Evolutionary conservation across 2,888 invertebrate species (phyloP).

Genomic region (Epirrhoe alternata): DNA sequence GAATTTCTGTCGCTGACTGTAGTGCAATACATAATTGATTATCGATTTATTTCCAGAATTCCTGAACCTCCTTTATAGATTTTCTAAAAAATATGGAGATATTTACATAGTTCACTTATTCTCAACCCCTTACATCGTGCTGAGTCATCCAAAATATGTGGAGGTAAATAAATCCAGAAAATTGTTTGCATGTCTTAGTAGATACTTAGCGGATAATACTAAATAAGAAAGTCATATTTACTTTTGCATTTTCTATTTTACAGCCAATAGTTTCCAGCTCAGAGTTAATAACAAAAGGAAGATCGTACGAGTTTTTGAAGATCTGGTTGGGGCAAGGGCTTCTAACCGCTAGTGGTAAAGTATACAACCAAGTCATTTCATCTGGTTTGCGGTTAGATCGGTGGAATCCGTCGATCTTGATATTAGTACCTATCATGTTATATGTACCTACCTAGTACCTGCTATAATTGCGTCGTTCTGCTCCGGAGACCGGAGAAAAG

Average conservation of each 20-base stretch:
- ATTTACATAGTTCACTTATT: conserved; percentile 72
- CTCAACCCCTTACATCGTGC: conserved; percentile 67
- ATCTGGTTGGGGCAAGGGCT: conserved; percentile 85
- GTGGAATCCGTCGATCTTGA: too few relatives aligned
- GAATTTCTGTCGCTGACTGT: too few relatives aligned
- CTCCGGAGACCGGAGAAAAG: too few relatives aligned
- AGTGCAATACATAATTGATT: too few relatives aligned
- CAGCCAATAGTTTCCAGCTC: conserved; percentile 78
- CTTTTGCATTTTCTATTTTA: background rate
- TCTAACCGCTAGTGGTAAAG: conserved; percentile 76
- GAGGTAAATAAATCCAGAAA: conserved; percentile 62
- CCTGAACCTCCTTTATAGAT: conserved; percentile 49
- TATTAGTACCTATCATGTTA: too few relatives aligned
- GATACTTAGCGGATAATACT: too few relatives aligned
- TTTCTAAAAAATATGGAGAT: conserved; percentile 65
- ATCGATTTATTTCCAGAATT: conserved; percentile 62
- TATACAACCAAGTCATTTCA: background rate
- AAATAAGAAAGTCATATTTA: background rate
- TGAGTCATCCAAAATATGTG: conserved; percentile 70
- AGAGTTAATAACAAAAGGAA: conserved; percentile 83
- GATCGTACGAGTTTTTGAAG: conserved; percentile 73
- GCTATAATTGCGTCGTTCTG: too few relatives aligned
- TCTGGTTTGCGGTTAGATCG: too few relatives aligned
- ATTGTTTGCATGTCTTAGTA: conserved; percentile 2
- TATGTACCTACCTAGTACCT: too few relatives aligned